Evolutionary conservation across 2,797 vertebrate genomes (phyloP).

Genomic region (Sternotherus odoratus): DNA sequence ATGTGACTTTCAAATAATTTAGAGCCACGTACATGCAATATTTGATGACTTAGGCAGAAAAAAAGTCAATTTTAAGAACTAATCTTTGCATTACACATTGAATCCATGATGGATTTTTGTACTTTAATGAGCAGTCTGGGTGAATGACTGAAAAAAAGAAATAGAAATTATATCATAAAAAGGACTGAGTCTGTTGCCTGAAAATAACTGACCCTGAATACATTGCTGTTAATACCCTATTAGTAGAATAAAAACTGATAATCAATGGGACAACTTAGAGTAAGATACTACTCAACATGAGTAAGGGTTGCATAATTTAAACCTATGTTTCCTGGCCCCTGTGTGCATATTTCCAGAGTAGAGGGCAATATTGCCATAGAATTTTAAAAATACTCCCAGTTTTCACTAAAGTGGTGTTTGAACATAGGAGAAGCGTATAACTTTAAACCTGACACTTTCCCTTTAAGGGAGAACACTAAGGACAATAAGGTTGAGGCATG

Average conservation of each 20-base stretch:
- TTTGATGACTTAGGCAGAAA: slow-evolving; percentile 70
- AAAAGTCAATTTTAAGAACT: slow-evolving; percentile 68
- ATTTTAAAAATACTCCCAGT: not conserved
- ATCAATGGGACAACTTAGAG: not conserved
- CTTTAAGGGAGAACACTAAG: not conserved
- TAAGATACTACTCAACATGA: not conserved
- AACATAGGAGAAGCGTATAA: not conserved
- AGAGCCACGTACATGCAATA: slow-evolving; percentile 32
- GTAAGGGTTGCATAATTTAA: not conserved
- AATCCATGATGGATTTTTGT: slow-evolving; percentile 60
- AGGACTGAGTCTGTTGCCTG: slow-evolving; percentile 23
- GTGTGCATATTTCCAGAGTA: not conserved
- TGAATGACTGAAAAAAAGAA: slow-evolving; percentile 44
- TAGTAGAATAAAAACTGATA: slow-evolving; percentile 26
- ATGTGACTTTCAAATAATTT: slow-evolving; percentile 47
- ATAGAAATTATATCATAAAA: slow-evolving; percentile 47
- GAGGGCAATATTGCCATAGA: not conserved
- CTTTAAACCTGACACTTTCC: not conserved
- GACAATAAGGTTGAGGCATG: not conserved
- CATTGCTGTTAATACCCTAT: slow-evolving; percentile 28
- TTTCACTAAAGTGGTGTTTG: not conserved
- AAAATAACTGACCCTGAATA: slow-evolving; percentile 42
- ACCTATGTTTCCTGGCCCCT: not conserved
- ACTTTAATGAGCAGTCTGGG: slow-evolving; percentile 62
- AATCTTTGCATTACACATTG: slow-evolving; percentile 67